Evolutionary conservation across 2,113 vertebrate genomes (phyloP), one percentile per base, ranked within the genome.

Genomic region (Ascaphus truei): DNA sequence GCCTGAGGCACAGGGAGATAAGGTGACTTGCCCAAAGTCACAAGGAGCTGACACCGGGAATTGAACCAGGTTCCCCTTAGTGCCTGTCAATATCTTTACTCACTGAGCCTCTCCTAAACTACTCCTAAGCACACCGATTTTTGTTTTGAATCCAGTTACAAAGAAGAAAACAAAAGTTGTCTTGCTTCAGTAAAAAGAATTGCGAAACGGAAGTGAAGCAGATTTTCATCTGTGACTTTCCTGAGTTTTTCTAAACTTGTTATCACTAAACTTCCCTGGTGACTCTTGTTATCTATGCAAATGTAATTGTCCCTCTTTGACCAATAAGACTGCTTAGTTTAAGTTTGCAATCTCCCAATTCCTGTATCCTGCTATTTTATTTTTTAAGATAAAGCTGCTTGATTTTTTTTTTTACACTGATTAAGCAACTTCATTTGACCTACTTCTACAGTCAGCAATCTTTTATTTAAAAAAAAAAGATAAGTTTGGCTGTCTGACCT

Each of bases 291-390:
- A 69, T 59, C 66, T 39, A 12, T 81, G 79, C 75, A 74, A 74
- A 79, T 83, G 75, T 80, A 80, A 77, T 77, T 69, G 74, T 79
- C 76, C 72, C n/a, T n/a, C n/a, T n/a, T n/a, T n/a, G n/a, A n/a
- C n/a, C n/a, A n/a, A n/a, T n/a, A n/a, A n/a, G n/a, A 79, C 74
- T 77, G 62, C n/a, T 30, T 30, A 20, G 33, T 53, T 52, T n/a
- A n/a, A n/a, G n/a, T n/a, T n/a, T n/a, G n/a, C n/a, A n/a, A n/a
- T n/a, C n/a, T 37, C 55, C 72, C 79, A 76, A 80, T 75, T 77
- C 63, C 74, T 76, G 73, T 79, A 76, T 51, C 53, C 23, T 20
- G 34, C 12, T 20, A 50, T 53, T 33, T 60, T 45, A 61, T 10
- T 30, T 60, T 69, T 1, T 47, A 43, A 56, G 37, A 30, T 29